These are phyloP conservation scores for Bedellia somnulentella DNA, from an alignment of 2,888 invertebrate species.

Conservation along the genomic window DNA sequence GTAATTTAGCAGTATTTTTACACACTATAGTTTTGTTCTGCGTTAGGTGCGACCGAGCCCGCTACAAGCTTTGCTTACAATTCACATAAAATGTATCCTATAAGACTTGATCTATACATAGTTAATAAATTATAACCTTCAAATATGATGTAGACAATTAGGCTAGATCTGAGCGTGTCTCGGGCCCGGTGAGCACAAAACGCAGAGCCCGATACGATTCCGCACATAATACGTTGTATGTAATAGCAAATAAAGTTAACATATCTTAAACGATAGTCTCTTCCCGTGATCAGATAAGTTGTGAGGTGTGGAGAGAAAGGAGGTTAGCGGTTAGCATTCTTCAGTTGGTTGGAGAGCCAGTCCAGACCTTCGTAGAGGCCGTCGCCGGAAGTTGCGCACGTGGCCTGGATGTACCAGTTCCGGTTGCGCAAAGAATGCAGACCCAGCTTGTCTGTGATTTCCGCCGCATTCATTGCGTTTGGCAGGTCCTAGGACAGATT, in stretches of 20 bases:
- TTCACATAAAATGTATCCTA: too few species aligned
- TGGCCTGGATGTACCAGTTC: conserved; percentile 97
- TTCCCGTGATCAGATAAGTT: conserved; percentile 51
- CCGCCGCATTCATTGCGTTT: conserved; percentile 99
- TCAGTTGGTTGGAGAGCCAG: conserved; percentile 99
- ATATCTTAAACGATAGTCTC: conserved; percentile 62
- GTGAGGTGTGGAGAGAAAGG: conserved; percentile 34
- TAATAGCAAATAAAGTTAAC: conserved; percentile 62
- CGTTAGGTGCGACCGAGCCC: conserved; percentile 44
- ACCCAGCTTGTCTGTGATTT: conserved; percentile 99
- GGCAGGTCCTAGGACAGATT: conserved; percentile 87
- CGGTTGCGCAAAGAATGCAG: conserved; percentile 97
- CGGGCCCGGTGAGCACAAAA: too few species aligned
- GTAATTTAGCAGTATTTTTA: conserved; percentile 51
- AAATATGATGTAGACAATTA: too few species aligned
- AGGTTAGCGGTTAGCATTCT: conserved; percentile 94
- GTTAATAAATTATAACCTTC: too few species aligned
- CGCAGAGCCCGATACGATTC: too few species aligned
- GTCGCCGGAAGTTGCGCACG: conserved; percentile 98
- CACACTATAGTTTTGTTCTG: conserved; percentile 56
- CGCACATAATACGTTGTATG: conserved; percentile 58
- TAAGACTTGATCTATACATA: too few species aligned
- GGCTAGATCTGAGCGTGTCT: too few species aligned
- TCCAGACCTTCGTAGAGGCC: conserved; percentile 99
- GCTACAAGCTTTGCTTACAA: too few species aligned